Percentiles rank a stretch among this genome's conserved stretches.
phyloP scores from a whole-genome alignment of 2,113 vertebrate genomes.

The Maccullochella peelii region DNA sequence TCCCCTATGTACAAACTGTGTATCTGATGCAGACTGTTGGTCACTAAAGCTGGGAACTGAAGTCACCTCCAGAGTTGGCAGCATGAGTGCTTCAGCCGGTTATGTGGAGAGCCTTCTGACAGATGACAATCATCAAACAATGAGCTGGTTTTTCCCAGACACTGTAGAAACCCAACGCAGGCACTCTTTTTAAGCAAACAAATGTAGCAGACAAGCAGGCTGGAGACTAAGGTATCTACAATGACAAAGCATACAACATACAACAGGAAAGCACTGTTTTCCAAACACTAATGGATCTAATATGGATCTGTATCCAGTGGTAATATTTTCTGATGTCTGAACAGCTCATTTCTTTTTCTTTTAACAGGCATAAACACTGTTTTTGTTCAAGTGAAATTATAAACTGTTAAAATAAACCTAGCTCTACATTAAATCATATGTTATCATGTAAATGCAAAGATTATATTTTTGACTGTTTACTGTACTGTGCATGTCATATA shows the following conservation, averaged over 20 bases:
- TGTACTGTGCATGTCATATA: not conserved
- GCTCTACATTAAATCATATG: not conserved
- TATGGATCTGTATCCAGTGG: not conserved
- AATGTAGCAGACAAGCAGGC: not conserved
- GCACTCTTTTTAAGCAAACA: conserved; percentile 1
- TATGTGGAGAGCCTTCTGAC: not conserved
- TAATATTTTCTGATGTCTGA: not conserved
- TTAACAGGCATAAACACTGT: not conserved
- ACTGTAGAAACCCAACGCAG: not conserved
- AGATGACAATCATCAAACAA: not conserved
- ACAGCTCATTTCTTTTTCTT: no score
- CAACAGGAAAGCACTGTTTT: not conserved
- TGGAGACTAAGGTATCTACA: not conserved
- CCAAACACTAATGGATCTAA: not conserved
- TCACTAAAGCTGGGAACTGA: not conserved
- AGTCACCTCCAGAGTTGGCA: conserved; percentile 17
- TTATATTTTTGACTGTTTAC: not conserved
- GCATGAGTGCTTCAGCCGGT: not conserved
- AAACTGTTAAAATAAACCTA: not conserved
- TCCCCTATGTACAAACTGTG: not conserved
- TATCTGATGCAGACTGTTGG: not conserved
- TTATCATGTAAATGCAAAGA: not conserved
- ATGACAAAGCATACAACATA: not conserved
- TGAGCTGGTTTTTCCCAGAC: not conserved
- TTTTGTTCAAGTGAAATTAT: not conserved